These are phyloP conservation scores for Drosophila trichaetosa DNA, from an alignment of 2,888 invertebrate species.

Conservation along the genomic window DNA sequence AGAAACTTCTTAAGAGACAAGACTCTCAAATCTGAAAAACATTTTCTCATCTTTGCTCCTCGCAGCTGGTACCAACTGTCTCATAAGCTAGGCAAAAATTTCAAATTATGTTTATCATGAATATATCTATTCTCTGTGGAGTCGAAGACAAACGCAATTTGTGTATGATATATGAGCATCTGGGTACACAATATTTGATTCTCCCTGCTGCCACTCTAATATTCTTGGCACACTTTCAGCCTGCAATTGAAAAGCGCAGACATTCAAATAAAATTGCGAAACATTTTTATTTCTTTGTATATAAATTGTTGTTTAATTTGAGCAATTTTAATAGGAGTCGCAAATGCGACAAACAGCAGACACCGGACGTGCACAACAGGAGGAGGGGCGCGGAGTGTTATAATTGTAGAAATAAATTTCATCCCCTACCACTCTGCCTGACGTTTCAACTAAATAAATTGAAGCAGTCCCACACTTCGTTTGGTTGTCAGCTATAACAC, in stretches of 20 bases:
- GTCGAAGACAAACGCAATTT: background rate
- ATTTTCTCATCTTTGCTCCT: background rate
- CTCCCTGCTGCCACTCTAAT: background rate
- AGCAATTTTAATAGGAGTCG: slow-evolving; percentile 53
- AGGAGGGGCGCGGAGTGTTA: background rate
- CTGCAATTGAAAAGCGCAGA: slow-evolving; percentile 38
- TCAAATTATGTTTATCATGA: background rate
- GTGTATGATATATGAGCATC: background rate
- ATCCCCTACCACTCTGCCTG: background rate
- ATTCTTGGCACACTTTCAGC: slow-evolving; percentile 26
- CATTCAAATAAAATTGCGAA: slow-evolving; percentile 15
- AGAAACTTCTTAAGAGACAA: background rate
- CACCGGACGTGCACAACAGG: background rate
- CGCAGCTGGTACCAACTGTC: background rate
- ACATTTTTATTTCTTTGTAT: slow-evolving; percentile 10
- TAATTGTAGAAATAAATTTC: slow-evolving; percentile 18
- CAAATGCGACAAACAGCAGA: slow-evolving; percentile 26
- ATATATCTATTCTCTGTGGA: background rate
- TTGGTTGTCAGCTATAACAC: background rate
- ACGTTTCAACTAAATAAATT: background rate
- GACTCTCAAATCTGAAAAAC: background rate
- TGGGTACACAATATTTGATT: background rate
- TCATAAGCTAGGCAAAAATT: background rate
- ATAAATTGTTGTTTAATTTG: slow-evolving; percentile 62
- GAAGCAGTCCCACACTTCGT: background rate